These are phyloP conservation scores for Sicus ferrugineus DNA, from an alignment of 2,888 invertebrate species.

Conservation along the genomic window DNA sequence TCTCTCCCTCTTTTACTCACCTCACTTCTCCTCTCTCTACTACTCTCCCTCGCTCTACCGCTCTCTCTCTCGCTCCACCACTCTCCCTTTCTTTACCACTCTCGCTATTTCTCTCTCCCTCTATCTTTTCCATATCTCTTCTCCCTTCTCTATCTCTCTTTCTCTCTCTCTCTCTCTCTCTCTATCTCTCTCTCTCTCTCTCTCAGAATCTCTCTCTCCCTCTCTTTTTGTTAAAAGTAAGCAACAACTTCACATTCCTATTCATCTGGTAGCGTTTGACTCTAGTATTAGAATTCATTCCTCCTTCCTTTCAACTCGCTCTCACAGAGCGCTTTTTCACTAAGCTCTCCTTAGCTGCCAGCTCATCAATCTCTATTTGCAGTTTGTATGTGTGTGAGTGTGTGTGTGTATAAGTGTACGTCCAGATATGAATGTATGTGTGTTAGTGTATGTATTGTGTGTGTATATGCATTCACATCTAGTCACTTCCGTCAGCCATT, in stretches of 20 bases:
- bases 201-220: background rate
- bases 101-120: background rate
- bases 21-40: background rate
- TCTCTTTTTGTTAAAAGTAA: background rate
- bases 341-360: background rate
- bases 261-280: background rate
- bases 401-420: no score
- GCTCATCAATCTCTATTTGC: background rate
- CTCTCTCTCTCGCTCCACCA: no score
- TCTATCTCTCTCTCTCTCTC: no score
- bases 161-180: background rate
- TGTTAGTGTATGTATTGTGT: no score
- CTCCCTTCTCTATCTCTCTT: background rate
- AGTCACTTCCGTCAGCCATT: background rate
- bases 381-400: background rate
- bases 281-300: no score
- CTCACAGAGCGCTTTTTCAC: no score
- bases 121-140: background rate
- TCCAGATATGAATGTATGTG: no score
- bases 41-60: background rate
- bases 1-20: background rate
- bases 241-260: background rate
- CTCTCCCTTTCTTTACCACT: background rate
- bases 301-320: background rate
- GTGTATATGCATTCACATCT: background rate